These are phyloP conservation scores for Diarsia mendica DNA, from an alignment of 2,888 invertebrate species.

Conservation along the genomic window DNA sequence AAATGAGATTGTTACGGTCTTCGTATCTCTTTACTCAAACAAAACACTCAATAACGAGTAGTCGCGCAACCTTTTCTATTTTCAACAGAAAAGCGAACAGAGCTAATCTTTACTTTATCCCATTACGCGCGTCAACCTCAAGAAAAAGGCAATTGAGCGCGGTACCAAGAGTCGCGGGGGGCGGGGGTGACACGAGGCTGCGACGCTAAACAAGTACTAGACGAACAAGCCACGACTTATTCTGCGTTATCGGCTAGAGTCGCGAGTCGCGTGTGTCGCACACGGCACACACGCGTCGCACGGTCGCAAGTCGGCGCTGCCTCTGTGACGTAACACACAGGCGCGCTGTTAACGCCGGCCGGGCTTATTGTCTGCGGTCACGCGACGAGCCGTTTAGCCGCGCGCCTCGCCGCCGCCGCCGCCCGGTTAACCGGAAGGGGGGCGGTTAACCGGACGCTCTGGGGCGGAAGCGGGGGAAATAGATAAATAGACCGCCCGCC, in stretches of 20 bases:
- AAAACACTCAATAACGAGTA: constrained; percentile 72
- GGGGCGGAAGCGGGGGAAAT: constrained; percentile 90
- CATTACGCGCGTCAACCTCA: constrained; percentile 86
- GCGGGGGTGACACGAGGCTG: constrained; percentile 61
- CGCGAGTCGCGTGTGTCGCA: constrained; percentile 55
- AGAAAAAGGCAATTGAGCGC: constrained; percentile 87
- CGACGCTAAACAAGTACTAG: constrained; percentile 81
- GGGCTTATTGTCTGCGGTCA: constrained; percentile 91
- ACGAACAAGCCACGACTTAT: constrained; percentile 79
- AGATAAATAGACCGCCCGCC: constrained; percentile 90
- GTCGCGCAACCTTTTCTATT: constrained; percentile 80
- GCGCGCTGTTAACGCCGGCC: constrained; percentile 90
- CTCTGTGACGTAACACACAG: constrained; percentile 87
- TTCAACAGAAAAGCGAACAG: constrained; percentile 82
- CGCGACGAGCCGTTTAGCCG: constrained; percentile 91
- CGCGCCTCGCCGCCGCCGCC: constrained; percentile 86
- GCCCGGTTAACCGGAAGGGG: constrained; percentile 90
- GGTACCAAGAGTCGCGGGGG: constrained; percentile 73
- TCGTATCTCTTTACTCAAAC: constrained; percentile 56
- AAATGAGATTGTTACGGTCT: constrained; percentile 20
- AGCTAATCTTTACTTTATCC: constrained; percentile 88
- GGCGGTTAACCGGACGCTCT: constrained; percentile 90
- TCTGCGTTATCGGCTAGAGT: constrained; percentile 74
- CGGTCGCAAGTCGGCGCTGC: constrained; percentile 41
- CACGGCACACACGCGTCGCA: constrained; percentile 65